Percentiles rank a stretch among this genome's conserved stretches.
Evolutionary conservation across 2,113 vertebrate species (phyloP).

Genomic region (Protobothrops flavoviridis): DNA sequence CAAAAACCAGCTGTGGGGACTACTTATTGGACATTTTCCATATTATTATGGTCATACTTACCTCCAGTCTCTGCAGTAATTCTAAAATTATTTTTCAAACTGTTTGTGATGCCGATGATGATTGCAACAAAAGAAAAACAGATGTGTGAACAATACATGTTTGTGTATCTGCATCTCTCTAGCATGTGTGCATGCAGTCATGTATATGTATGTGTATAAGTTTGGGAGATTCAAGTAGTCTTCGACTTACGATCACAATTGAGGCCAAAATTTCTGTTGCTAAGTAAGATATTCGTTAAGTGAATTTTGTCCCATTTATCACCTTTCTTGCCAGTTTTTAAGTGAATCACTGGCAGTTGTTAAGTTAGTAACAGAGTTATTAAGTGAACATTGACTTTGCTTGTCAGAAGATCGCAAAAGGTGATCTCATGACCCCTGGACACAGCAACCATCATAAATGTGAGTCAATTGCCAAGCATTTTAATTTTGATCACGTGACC

Average conservation of each 20-base stretch:
- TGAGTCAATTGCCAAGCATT: not conserved
- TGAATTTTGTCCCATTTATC: not conserved
- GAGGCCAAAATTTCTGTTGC: not conserved
- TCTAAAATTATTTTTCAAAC: not conserved
- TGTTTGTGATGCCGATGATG: not conserved
- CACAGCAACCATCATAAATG: not conserved
- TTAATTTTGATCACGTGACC: not conserved
- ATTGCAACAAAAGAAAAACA: not conserved
- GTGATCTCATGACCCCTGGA: not conserved
- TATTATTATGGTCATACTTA: not conserved
- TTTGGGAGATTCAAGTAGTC: not conserved
- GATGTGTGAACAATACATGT: not conserved
- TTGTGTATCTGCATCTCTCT: not conserved
- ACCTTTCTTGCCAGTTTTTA: not conserved
- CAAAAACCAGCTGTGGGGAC: not conserved
- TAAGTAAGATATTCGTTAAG: not conserved
- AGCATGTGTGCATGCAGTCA: not conserved
- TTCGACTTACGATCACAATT: not conserved
- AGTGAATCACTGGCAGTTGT: not conserved
- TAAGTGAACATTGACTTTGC: not conserved
- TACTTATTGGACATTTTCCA: not conserved
- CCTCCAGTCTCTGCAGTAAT: not conserved
- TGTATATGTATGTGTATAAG: no score
- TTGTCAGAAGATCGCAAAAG: not conserved
- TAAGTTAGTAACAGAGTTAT: not conserved